phyloP scores from a whole-genome alignment of 2,113 vertebrate genomes.

The Rutilus rutilus region DNA sequence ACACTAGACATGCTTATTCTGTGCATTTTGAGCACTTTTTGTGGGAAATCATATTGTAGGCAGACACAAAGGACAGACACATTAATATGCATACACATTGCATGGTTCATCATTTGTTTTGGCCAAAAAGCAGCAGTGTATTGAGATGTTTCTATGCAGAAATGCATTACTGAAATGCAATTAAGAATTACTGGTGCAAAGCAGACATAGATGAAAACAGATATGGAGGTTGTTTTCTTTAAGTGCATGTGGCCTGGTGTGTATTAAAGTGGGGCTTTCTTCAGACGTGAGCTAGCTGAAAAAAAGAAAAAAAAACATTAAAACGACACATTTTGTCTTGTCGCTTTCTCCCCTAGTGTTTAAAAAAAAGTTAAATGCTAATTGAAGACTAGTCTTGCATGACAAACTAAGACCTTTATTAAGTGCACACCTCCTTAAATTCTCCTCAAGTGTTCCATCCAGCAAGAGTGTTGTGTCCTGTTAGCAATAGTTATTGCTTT shows the following conservation, averaged over 20 bases:
- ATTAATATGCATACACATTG: conserved; percentile 7
- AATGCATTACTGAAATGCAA: background rate
- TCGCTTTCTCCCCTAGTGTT: conserved; percentile 10
- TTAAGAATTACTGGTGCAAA: background rate
- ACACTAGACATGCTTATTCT: too few relatives aligned
- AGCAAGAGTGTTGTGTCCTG: background rate
- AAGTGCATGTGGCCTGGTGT: background rate
- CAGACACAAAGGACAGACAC: background rate
- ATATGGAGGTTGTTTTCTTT: background rate
- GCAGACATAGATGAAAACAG: background rate
- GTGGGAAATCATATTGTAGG: too few relatives aligned
- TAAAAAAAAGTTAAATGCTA: background rate
- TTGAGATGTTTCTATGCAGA: background rate
- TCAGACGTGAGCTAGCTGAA: background rate
- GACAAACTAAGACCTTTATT: conserved; percentile 35
- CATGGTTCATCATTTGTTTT: background rate
- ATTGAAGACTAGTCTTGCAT: conserved; percentile 21
- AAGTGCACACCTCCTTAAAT: conserved; percentile 19
- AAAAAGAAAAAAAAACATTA: background rate
- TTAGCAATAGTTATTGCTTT: background rate
- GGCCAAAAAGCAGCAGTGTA: background rate
- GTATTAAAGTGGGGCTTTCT: background rate
- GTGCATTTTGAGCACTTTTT: too few relatives aligned
- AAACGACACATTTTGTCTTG: background rate
- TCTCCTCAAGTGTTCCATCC: background rate